A percentile compares a stretch with the other conserved stretches of the same genome.
phyloP scores from a whole-genome alignment of 1,140 invertebrate species.

The Penaeus chinensis region DNA sequence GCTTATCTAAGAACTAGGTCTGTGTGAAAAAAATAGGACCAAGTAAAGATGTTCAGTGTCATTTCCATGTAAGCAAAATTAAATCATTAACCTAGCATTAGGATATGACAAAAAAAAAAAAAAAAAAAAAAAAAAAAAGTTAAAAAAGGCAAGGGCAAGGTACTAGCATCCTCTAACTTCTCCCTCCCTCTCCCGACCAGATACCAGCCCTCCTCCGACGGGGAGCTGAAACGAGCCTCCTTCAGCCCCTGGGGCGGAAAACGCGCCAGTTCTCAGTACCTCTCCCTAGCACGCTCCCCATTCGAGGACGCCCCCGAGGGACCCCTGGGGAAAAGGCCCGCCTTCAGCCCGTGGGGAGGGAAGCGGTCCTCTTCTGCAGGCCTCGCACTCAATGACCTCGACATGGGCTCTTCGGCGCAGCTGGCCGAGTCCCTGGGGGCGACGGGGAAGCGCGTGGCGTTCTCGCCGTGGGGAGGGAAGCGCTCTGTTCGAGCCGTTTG shows the following conservation, averaged over 20 bases:
- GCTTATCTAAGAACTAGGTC: too few species aligned
- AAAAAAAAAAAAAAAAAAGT: too few species aligned
- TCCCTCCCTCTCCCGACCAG: not conserved
- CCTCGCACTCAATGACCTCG: not conserved
- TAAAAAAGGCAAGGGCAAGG: too few species aligned
- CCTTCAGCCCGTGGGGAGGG: slow-evolving; percentile 22
- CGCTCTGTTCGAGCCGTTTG: too few species aligned
- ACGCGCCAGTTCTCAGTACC: not conserved
- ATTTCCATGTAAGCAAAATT: too few species aligned
- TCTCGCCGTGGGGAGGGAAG: not conserved
- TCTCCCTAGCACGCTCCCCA: not conserved
- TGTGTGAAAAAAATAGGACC: too few species aligned
- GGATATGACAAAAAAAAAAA: too few species aligned
- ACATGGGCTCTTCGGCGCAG: not conserved
- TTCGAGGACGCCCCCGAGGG: not conserved
- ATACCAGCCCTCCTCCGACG: not conserved
- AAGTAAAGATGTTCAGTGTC: too few species aligned
- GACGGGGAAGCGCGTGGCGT: not conserved
- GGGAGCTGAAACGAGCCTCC: slow-evolving; percentile 38
- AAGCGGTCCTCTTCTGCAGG: not conserved
- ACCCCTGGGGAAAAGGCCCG: not conserved
- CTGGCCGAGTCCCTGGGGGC: not conserved
- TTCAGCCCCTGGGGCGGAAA: slow-evolving; percentile 44
- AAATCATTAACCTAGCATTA: too few species aligned
- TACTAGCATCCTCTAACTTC: not conserved